Base-by-base conservation (phyloP, 2,888 invertebrate species). In the Leptopilina syphax region DNA sequence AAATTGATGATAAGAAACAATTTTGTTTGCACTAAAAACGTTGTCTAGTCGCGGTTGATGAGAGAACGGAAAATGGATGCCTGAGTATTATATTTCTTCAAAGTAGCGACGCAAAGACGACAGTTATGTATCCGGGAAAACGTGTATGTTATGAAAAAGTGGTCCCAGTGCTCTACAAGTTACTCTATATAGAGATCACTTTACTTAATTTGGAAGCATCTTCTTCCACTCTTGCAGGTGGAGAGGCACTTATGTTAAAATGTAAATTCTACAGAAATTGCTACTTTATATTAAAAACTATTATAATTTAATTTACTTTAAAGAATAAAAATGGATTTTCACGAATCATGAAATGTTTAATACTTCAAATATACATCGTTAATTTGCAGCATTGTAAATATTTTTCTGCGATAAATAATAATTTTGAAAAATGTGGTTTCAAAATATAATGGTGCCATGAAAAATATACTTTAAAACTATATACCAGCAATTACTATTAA, bases 181-280 rank as follows among this genome's bases (percentile, higher is more conserved):
- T 57, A 60, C n/a, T 60, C 5, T 57, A n/a, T 57, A 60, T 60
- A 18, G 7, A 60, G 60, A 60, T 60, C 60, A 60, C 60, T 60
- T 60, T 60, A 60, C 60, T n/a, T 60, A 60, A 60, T 60, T 60
- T 60, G 60, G 60, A 60, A 60, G n/a, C 60, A 60, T 60, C 60
- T 60, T n/a, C 60, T 60, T n/a, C n/a, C 18, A 6, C 5, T 5
- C 18, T 1, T 60, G 4, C 60, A 60, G 18, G 60, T 60, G 18
- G 34, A 34, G 18, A 7, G 60, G n/a, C 18, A 60, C 60, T 60
- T 18, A 60, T 18, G n/a, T 60, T 60, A 60, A 60, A 18, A 60
- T 18, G 7, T 60, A 60, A 60, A 60, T 60, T 7, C 18, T 60
- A 8, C 60, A 60, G 18, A 18, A 60, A 60, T 8, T 60, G 18